A percentile compares a stretch with the other conserved stretches of the same genome.
phyloP scores from a whole-genome alignment of 1,140 invertebrate genomes.

The Drosophila lini region DNA sequence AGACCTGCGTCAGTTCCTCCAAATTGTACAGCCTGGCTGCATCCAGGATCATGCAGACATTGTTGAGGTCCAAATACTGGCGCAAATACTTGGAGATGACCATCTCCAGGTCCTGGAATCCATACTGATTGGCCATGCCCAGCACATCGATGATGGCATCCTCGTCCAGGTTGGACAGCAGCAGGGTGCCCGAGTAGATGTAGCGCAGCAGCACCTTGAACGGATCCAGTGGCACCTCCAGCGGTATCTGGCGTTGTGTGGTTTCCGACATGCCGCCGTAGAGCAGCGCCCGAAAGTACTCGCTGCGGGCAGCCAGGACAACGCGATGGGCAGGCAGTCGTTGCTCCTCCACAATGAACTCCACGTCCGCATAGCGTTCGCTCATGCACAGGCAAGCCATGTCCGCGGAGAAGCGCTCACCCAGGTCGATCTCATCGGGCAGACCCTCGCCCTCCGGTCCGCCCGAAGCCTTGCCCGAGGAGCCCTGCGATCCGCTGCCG shows the following conservation, averaged over 20 bases:
- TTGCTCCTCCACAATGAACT: constrained; percentile 93
- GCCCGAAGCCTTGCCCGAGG: constrained; percentile 24
- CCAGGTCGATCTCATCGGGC: constrained; percentile 61
- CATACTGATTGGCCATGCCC: constrained; percentile 97
- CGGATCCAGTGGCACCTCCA: constrained; percentile 93
- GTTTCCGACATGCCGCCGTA: constrained; percentile 97
- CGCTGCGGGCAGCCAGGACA: constrained; percentile 93
- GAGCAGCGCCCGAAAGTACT: constrained; percentile 96
- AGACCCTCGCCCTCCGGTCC: constrained; percentile 41
- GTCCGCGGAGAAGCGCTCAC: constrained; percentile 79
- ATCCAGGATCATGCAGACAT: constrained; percentile 97
- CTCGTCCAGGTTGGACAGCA: constrained; percentile 92
- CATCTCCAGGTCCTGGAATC: constrained; percentile 95
- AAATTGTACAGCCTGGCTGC: constrained; percentile 90
- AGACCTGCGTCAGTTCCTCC: constrained; percentile 87
- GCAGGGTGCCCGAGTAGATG: constrained; percentile 96
- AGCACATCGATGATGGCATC: constrained; percentile 94
- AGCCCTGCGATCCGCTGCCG: background rate
- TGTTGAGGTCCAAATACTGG: constrained; percentile 93
- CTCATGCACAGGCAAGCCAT: constrained; percentile 93
- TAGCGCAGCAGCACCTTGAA: constrained; percentile 97
- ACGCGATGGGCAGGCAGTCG: constrained; percentile 94
- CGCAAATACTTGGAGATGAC: constrained; percentile 97
- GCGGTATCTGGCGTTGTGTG: constrained; percentile 91
- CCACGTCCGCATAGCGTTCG: constrained; percentile 96